A percentile compares a stretch with the other conserved stretches of the same genome.
Evolutionary conservation across 1,140 invertebrate species (phyloP).

Genomic region (Drosophila ficusphila): DNA sequence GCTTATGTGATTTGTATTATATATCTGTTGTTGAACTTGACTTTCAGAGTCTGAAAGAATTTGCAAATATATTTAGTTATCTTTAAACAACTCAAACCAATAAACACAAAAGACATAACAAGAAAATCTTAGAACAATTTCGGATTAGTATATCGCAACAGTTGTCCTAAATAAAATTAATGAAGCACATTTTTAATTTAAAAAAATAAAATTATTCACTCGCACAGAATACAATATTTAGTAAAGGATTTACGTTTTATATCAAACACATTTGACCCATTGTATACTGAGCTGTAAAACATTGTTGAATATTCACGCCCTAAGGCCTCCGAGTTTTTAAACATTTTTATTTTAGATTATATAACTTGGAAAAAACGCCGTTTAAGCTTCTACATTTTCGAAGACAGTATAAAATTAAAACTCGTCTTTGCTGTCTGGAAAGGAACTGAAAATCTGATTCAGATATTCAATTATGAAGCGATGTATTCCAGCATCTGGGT

Average conservation of each 20-base stretch:
- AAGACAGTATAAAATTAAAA: neutral
- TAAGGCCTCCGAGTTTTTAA: conserved; percentile 9
- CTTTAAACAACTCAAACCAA: too few species aligned
- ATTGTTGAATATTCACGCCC: conserved; percentile 19
- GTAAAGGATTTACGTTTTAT: conserved; percentile 20
- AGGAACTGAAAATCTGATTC: conserved; percentile 13
- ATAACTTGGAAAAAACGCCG: neutral
- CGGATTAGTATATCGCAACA: too few species aligned
- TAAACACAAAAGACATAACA: too few species aligned
- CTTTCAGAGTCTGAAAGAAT: conserved; percentile 53
- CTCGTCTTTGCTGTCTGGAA: conserved; percentile 24
- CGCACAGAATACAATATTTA: neutral
- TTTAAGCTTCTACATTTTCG: conserved; percentile 5
- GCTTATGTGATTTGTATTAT: conserved; percentile 35
- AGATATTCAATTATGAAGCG: neutral
- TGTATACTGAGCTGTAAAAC: conserved; percentile 31
- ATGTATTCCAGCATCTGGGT: neutral
- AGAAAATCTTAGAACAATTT: too few species aligned
- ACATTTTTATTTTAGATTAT: conserved; percentile 15
- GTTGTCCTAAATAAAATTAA: too few species aligned
- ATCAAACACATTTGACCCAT: conserved; percentile 14
- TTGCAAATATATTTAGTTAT: too few species aligned
- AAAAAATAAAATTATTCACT: neutral
- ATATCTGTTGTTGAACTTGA: conserved; percentile 44
- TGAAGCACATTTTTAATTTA: too few species aligned